Evolutionary conservation across 2,797 vertebrate species (phyloP).

Genomic region (Etheostoma nigrum): DNA sequence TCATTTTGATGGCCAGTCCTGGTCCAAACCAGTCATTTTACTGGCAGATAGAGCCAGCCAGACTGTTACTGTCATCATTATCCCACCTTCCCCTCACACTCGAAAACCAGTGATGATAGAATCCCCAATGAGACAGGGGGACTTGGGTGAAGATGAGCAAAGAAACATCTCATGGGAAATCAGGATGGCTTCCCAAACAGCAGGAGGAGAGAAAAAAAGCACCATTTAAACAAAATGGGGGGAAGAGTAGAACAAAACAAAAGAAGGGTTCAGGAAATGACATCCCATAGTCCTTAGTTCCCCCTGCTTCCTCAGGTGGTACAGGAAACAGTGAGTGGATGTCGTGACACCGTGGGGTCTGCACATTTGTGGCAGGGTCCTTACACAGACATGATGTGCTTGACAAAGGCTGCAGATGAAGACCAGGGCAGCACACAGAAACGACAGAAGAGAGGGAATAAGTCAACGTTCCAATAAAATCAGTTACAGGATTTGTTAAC

Average conservation of each 20-base stretch:
- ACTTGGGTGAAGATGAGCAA: conserved; percentile 51
- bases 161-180: conserved; percentile 51
- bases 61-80: conserved; percentile 54
- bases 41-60: conserved; percentile 63
- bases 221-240: conserved; percentile 72
- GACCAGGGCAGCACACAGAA: conserved; percentile 46
- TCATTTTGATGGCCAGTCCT: conserved; percentile 85
- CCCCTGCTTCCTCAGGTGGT: conserved; percentile 81
- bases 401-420: conserved; percentile 92
- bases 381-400: conserved; percentile 98
- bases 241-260: conserved; percentile 70
- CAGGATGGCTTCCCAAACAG: conserved; percentile 59
- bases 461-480: neutral
- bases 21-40: conserved; percentile 76
- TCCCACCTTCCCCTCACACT: conserved; percentile 67
- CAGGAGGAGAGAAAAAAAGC: conserved; percentile 60
- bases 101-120: conserved; percentile 54
- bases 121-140: conserved; percentile 46
- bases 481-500: neutral
- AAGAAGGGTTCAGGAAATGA: conserved; percentile 82
- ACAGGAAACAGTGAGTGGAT: conserved; percentile 83
- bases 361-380: conserved; percentile 76
- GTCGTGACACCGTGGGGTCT: conserved; percentile 88
- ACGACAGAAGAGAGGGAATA: conserved; percentile 26
- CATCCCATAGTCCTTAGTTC: conserved; percentile 87